Base-by-base conservation (phyloP, 2,888 invertebrate species). In the Teleiodes luculella region DNA sequence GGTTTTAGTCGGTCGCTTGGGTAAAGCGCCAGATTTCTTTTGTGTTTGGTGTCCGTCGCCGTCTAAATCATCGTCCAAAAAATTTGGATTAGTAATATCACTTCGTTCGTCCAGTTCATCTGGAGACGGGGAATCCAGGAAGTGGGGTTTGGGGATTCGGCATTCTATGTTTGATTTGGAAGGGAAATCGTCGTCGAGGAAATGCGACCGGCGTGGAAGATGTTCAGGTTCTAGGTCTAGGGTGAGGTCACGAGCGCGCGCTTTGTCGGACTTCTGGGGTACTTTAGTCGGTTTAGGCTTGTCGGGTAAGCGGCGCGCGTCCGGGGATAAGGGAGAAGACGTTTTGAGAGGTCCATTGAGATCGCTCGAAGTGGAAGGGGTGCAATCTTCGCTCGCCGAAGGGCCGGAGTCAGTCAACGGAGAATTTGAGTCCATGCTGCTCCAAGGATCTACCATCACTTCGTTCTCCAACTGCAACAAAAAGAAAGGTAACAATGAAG, bases 121-220 rank as follows among this genome's bases (percentile, higher is more conserved):
- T 30, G 90, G 90, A 20, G 90, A 90, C 3, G 90, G 90, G 16
- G 90, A 86, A 60, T 90, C 90, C 28, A 90, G 74, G 61, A 90
- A 90, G 65, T 90, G 90, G n/a, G 90, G 90, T 68, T 90, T 90
- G 14, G 86, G 90, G 55, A 90, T 90, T 61, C 87, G 80, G 60
- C 90, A 90, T 72, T 90, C 90, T 58, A 87, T 80, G 66, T 83
- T 87, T 8, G 83, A 83, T 70, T 90, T 91, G 53, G 92, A 90
- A 54, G 92, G 86, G 55, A 91, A 91, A 74, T 92, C 92, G 65
- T 92, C 92, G 66, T 92, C 92, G 48, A 92, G 83, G 66, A 92
- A 92, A 76, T 92, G 92, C 20, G 91, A 90, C 64, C 91, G 90
- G 63, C 89, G 90, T 47, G 87, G 76, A 46, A 75, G 70, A n/a